Evolutionary conservation across 1,140 invertebrate species (phyloP), one percentile per base, ranked within the genome.

Genomic region (Leptonema lineaticorne): DNA sequence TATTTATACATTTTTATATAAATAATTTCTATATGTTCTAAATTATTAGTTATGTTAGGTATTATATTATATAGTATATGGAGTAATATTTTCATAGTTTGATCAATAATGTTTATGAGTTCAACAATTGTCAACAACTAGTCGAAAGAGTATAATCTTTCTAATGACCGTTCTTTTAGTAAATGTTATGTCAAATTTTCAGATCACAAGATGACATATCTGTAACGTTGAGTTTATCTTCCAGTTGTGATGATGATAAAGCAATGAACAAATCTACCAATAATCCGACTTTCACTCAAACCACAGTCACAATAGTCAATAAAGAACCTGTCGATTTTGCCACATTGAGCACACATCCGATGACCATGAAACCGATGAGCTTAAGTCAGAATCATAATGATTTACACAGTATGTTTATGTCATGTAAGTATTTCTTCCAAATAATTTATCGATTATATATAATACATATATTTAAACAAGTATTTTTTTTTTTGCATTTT

Each of bases 131-230:
- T 45, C 5, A 45, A 45, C 3, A 45, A n/a, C 4, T 45, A 45
- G 4, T 45, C 2, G 3, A n/a, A n/a, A n/a, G n/a, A n/a, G n/a
- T n/a, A n/a, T n/a, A n/a, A n/a, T n/a, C n/a, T n/a, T n/a, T n/a
- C n/a, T 18, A 28, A 9, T 16, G 20, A 20, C 8, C 26, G 28
- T 24, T 58, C 8, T 58, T 9, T 53, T 11, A 22, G 7, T 16
- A 22, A 7, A 53, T 7, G 2, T 14, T 41, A 9, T 14, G 37
- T 14, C 37, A 41, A 26, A 53, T 24, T 74, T 67, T n/a, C 70
- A 81, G 80, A 73, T 82, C 80, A 37, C 80, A 82, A 75, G 81
- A 82, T 48, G 81, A 83, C 62, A 80, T 82, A 16, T 83, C 81
- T 20, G 70, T 80, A 14, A 81, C 78, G 16, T 75, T 83, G 28